A percentile compares a stretch with the other conserved stretches of the same genome.
Evolutionary conservation across 2,888 invertebrate species (phyloP).

Genomic region (Tinea pellionella): DNA sequence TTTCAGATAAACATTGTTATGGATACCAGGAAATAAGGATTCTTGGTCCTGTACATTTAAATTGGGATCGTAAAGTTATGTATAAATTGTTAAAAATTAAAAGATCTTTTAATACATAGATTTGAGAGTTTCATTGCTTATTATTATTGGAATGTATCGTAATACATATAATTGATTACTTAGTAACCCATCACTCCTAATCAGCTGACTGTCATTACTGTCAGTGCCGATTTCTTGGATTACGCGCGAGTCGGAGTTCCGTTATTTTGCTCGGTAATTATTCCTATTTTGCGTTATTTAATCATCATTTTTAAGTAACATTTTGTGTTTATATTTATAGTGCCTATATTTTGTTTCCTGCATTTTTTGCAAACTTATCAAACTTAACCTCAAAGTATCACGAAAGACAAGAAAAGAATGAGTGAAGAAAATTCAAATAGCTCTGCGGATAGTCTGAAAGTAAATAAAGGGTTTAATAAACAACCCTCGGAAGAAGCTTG

Average conservation of each 20-base stretch:
- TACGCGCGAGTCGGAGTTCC: too few species aligned
- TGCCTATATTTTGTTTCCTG: too few species aligned
- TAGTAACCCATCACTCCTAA: background rate
- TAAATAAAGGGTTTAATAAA: background rate
- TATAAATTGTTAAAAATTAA: slow-evolving; percentile 39
- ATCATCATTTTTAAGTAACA: too few species aligned
- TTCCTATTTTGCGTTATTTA: too few species aligned
- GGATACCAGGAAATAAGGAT: slow-evolving; percentile 10
- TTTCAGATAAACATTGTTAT: background rate
- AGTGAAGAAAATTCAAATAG: background rate
- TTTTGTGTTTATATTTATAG: too few species aligned
- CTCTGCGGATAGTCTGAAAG: background rate
- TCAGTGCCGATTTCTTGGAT: background rate
- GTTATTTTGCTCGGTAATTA: too few species aligned
- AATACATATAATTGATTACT: too few species aligned
- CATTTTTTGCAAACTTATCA: background rate
- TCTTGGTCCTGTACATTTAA: slow-evolving; percentile 26
- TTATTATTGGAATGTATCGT: background rate
- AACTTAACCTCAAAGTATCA: slow-evolving; percentile 5
- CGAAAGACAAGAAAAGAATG: background rate
- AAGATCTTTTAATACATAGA: slow-evolving; percentile 15
- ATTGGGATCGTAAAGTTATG: slow-evolving; percentile 36
- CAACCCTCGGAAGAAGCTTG: slow-evolving; percentile 40
- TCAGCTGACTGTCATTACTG: background rate
- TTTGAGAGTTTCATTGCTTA: too few species aligned